Conservation (phyloP, 2,113 vertebrate species). For the Arothron firmamentum region DNA sequence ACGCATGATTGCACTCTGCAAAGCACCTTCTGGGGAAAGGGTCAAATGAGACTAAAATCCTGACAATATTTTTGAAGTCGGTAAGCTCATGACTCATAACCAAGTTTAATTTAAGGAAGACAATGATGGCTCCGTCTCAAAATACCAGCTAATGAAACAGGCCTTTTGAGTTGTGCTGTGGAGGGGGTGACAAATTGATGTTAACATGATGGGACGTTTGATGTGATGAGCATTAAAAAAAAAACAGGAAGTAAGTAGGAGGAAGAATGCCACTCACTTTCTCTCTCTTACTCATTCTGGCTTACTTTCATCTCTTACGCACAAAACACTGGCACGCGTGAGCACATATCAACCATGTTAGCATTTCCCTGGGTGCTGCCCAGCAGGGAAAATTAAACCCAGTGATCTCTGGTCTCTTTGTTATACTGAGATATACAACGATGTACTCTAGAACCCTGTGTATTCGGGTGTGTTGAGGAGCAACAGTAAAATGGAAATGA, state of each 20-base stretch:
- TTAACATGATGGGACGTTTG: constrained; percentile 50
- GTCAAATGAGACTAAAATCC: constrained; percentile 53
- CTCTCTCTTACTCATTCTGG: constrained; percentile 6
- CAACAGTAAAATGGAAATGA: not conserved
- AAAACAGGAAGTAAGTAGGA: constrained; percentile 36
- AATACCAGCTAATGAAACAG: constrained; percentile 62
- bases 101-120: constrained; percentile 50
- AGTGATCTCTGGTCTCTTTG: constrained; percentile 58
- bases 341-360: constrained; percentile 41
- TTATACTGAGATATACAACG: not conserved
- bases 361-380: constrained; percentile 35
- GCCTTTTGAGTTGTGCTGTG: constrained; percentile 41
- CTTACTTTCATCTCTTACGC: constrained; percentile 1
- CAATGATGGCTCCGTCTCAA: constrained; percentile 40
- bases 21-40: constrained; percentile 52
- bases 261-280: constrained; percentile 31
- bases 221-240: constrained; percentile 44
- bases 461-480: not conserved
- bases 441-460: not conserved
- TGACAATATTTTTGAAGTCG: constrained; percentile 48
- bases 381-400: constrained; percentile 66
- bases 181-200: constrained; percentile 47
- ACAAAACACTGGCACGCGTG: constrained; percentile 15
- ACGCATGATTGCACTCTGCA: constrained; percentile 41
- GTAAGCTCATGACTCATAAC: constrained; percentile 44